phyloP scores from a whole-genome alignment of 2,113 vertebrate species.

The Labrus mixtus region DNA sequence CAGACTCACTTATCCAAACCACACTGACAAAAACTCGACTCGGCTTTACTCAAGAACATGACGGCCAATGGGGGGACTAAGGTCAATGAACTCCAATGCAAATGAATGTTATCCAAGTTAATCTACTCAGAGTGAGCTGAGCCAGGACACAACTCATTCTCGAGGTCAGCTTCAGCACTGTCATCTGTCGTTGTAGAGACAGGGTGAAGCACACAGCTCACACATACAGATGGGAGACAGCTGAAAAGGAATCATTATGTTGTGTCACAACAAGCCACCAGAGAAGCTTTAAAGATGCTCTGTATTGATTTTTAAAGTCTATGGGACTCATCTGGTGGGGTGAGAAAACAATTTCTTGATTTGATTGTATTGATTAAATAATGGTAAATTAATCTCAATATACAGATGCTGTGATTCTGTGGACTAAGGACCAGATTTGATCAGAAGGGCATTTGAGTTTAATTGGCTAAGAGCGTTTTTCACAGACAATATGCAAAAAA shows the following conservation, averaged over 20 bases:
- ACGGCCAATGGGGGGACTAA: no score
- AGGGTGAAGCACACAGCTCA: background rate
- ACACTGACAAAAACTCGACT: slow-evolving; percentile 46
- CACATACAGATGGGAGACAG: slow-evolving; percentile 12
- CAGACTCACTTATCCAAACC: slow-evolving; percentile 48
- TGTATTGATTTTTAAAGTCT: background rate
- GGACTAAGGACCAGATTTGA: no score
- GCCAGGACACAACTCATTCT: slow-evolving; percentile 27
- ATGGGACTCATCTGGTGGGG: background rate
- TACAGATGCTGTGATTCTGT: no score
- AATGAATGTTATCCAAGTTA: slow-evolving; percentile 39
- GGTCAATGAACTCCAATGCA: slow-evolving; percentile 53
- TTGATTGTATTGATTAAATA: no score
- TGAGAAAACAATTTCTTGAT: no score
- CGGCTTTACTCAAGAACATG: slow-evolving; percentile 2
- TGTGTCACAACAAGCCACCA: background rate
- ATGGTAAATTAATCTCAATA: no score
- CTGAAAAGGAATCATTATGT: no score
- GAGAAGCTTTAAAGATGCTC: slow-evolving; percentile 1
- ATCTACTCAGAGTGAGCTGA: slow-evolving; percentile 52
- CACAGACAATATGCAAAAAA: no score
- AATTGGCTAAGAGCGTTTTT: no score
- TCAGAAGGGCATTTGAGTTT: no score
- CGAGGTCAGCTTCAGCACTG: slow-evolving; percentile 11
- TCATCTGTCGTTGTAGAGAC: slow-evolving; percentile 7